Evolutionary conservation across 2,888 invertebrate genomes (phyloP), one percentile per base, ranked within the genome.

Genomic region (Dicyrtomina minuta): DNA sequence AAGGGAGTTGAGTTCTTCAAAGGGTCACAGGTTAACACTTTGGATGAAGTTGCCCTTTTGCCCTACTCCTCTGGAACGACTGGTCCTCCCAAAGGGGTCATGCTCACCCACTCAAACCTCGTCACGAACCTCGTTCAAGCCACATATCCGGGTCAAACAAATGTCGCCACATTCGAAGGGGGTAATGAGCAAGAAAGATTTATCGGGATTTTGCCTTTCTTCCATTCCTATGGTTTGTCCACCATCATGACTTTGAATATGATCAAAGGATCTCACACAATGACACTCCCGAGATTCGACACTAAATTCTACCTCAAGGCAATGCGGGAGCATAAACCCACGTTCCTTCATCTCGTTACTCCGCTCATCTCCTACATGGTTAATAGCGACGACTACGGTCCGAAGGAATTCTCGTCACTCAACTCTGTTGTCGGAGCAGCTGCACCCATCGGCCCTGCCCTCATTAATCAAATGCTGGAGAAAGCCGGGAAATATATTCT

Each of bases 331-430:
- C 77, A 77, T 33, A 73, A 72, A 60, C 75, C 75, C 0, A 77
- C 77, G n/a, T 43, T 60, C 6, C 49, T 72, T 62, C 77, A 75
- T 60, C 86, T 90, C 1, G 92, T 92, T 1, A 92, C 93, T 0
- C 91, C 92, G 0, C 83, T 93, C 6, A 82, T 91, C 22, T 83
- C 90, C 1, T 91, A 91, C 81, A 81, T 93, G 69, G 88, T 89
- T 0, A 87, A 89, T 22, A 89, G 87, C 80, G 86, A 90, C 0
- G 82, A 85, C 39, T 87, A 91, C 10, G 86, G 85, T 62, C 85
- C 86, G 73, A 88, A 88, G 68, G 89, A 91, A 79, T 81, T 92
- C 56, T 83, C 86, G 26, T 85, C 85, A 0, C 83, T 92, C 0
- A 85, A 86, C 69, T 84, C 84, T 2, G 85, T 91, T 26, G 85